Conservation (phyloP, 2,797 vertebrate genomes). For the Salarias fasciatus region DNA sequence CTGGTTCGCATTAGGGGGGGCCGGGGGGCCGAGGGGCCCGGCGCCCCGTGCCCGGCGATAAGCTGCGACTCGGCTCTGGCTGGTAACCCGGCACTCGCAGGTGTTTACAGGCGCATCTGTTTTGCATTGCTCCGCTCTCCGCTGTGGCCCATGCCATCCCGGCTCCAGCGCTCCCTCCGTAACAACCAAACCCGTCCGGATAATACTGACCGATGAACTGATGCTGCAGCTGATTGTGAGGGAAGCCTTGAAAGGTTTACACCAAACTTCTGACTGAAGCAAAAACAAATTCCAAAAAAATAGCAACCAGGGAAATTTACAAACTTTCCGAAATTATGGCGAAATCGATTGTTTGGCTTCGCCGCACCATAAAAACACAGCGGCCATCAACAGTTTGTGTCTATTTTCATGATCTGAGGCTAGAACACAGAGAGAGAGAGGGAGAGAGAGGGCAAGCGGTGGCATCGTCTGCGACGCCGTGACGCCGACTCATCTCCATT, state of each 20-base stretch:
- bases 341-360: slow-evolving; percentile 43
- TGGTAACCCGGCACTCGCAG: slow-evolving; percentile 75
- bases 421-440: slow-evolving; percentile 12
- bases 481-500: slow-evolving; percentile 15
- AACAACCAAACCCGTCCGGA: too few relatives aligned
- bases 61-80: slow-evolving; percentile 58
- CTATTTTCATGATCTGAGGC: slow-evolving; percentile 37
- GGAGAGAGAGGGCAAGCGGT: too few relatives aligned
- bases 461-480: slow-evolving; percentile 10
- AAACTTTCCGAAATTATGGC: slow-evolving; percentile 43
- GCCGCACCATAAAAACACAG: slow-evolving; percentile 28
- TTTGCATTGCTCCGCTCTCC: slow-evolving; percentile 64
- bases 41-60: slow-evolving; percentile 72
- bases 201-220: too few relatives aligned
- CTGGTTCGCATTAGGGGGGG: slow-evolving; percentile 81
- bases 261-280: slow-evolving; percentile 26
- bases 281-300: slow-evolving; percentile 25
- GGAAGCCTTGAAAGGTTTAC: slow-evolving; percentile 13
- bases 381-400: slow-evolving; percentile 10
- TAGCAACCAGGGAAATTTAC: slow-evolving; percentile 27
- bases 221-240: not conserved
- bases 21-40: slow-evolving; percentile 60
- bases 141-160: slow-evolving; percentile 63
- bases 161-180: slow-evolving; percentile 28
- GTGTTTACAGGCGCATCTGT: slow-evolving; percentile 85